These are phyloP conservation scores for Macrochelys suwanniensis DNA, from an alignment of 2,797 vertebrate species.

Conservation along the genomic window DNA sequence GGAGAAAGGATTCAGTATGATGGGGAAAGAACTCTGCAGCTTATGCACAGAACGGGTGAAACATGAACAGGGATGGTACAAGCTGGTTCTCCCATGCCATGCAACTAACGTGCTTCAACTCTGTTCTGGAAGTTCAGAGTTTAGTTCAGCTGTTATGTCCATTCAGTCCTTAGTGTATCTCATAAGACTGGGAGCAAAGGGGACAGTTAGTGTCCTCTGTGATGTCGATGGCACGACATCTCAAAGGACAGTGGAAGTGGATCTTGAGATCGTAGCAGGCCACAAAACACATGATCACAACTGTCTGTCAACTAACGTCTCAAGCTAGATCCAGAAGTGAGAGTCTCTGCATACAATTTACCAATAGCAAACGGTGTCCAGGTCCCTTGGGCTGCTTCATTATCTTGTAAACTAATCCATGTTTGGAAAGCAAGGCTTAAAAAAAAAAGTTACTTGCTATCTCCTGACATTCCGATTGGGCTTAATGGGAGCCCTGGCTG, in stretches of 20 bases:
- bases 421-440: neutral
- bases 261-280: neutral
- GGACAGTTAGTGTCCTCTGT: neutral
- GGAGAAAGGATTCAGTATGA: neutral
- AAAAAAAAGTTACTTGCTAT: neutral
- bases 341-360: neutral
- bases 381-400: neutral
- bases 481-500: slow-evolving; percentile 22
- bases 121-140: neutral
- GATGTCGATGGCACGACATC: neutral
- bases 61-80: neutral
- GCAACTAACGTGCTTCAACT: neutral
- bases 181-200: neutral
- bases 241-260: neutral
- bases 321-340: neutral
- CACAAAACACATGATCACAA: neutral
- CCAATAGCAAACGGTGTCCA: neutral
- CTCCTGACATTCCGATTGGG: neutral
- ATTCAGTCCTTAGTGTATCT: neutral
- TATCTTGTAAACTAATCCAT: neutral
- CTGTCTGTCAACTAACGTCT: neutral
- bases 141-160: neutral
- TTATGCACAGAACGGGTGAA: neutral
- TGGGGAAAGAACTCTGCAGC: neutral
- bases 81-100: neutral